Base-by-base conservation (phyloP, 2,797 vertebrate species). In the Heteromormyrus szaboi region DNA sequence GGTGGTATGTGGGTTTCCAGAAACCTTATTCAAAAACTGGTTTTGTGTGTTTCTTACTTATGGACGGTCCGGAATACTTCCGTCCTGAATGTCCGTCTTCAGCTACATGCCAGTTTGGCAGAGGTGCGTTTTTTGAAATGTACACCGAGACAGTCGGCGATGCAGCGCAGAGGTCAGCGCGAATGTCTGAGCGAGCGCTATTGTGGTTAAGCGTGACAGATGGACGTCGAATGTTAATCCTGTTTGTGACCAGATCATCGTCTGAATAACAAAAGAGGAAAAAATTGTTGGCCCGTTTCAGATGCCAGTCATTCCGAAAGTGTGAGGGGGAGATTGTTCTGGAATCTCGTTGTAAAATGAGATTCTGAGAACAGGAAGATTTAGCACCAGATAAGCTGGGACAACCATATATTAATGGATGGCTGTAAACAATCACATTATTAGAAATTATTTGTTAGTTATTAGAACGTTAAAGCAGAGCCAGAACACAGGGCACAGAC, bases 171-270 rank as follows among this genome's bases (percentile, higher is more conserved):
- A 89, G 88, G 88, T 91, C 90, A 22, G 87, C 11, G 29, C 44
- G 86, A 85, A 90, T 89, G 91, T 92, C 89, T 89, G 65, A 90
- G 90, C 51, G 85, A 94, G 92, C 81, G 92, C 89, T 12, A 9
- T 46, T 91, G 91, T 91, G 95, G 95, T 95, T 94, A 95, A n/a
- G 94, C 87, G 92, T 94, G 94, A 95, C 96, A 96, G 96, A 96
- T 96, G 96, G 95, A 95, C 94, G 94, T 94, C 96, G 96, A 96
- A 96, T 95, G 95, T 94, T 93, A 95, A 94, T 94, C 94, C 94
- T 93, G 91, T 94, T 93, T 91, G 94, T 93, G 91, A 94, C 93
- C 91, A 95, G 94, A 95, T 95, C 93, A 95, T 95, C 93, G 94
- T 95, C 95, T 94, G 93, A 93, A 95, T 94, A 95, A 93, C 92